Percentiles rank a stretch among this genome's conserved stretches.
Evolutionary conservation across 2,113 vertebrate genomes (phyloP).

Genomic region (Labeo catla): DNA sequence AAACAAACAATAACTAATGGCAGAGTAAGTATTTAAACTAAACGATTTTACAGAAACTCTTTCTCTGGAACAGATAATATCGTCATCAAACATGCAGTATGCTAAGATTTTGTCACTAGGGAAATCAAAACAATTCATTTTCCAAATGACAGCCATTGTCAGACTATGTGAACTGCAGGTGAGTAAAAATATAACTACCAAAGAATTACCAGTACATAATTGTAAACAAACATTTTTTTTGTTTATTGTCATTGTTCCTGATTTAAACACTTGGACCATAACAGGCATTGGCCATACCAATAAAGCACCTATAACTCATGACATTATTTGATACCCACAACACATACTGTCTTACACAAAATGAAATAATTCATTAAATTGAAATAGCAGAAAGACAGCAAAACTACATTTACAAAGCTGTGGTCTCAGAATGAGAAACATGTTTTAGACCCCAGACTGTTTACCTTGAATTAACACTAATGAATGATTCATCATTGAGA

Average conservation of each 20-base stretch:
- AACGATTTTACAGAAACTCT: background rate
- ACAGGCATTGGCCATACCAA: conserved; percentile 56
- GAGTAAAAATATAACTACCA: background rate
- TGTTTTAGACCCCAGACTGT: conserved; percentile 39
- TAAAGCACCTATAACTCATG: conserved; percentile 47
- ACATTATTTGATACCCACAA: conserved; percentile 54
- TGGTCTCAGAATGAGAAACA: conserved; percentile 19
- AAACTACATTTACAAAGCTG: conserved; percentile 36
- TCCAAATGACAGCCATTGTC: background rate
- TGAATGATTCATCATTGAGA: background rate
- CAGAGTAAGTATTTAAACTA: background rate
- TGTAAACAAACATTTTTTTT: conserved; percentile 37
- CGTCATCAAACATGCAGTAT: background rate
- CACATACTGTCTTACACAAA: conserved; percentile 43
- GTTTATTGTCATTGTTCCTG: conserved; percentile 52
- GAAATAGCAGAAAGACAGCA: conserved; percentile 49
- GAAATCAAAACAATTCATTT: background rate
- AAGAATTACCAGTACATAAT: conserved; percentile 18
- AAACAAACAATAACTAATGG: background rate
- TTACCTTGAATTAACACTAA: background rate
- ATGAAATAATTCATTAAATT: conserved; percentile 34
- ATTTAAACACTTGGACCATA: conserved; percentile 55
- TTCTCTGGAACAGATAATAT: background rate
- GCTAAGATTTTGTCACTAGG: background rate
- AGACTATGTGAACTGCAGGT: background rate